phyloP scores from a whole-genome alignment of 2,113 vertebrate species.

The Thunnus maccoyii region DNA sequence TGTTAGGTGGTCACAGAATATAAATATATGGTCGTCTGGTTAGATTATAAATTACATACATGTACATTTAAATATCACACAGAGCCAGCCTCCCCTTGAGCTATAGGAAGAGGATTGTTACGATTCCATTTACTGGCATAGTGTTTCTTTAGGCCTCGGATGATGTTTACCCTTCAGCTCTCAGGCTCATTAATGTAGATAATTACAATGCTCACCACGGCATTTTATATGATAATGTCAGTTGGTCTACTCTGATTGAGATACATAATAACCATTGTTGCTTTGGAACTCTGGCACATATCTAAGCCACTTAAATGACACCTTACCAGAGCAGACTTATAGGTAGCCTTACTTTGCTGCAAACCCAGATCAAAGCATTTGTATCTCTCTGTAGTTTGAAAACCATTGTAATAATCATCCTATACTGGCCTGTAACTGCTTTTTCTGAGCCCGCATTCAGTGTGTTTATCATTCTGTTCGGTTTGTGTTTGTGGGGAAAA shows the following conservation, averaged over 20 bases:
- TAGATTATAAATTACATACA: background rate
- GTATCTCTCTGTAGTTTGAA: background rate
- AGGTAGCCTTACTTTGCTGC: too few species aligned
- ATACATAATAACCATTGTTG: conserved; percentile 31
- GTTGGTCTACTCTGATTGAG: conserved; percentile 39
- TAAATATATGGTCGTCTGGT: background rate
- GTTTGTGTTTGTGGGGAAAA: too few species aligned
- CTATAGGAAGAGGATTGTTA: background rate
- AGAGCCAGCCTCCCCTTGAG: background rate
- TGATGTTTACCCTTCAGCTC: conserved; percentile 14
- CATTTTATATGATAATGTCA: conserved; percentile 39
- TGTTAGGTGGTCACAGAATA: background rate
- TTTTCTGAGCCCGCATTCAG: background rate
- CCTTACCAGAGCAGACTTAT: background rate
- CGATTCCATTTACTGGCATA: background rate
- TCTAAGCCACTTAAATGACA: conserved; percentile 9
- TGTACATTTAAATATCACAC: background rate
- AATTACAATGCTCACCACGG: conserved; percentile 35
- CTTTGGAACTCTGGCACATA: conserved; percentile 5
- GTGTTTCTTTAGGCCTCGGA: background rate
- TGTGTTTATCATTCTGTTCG: too few species aligned
- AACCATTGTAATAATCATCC: background rate
- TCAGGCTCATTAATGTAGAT: conserved; percentile 42
- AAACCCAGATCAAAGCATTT: background rate
- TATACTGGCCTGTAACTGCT: background rate